phyloP scores from a whole-genome alignment of 2,113 vertebrate genomes.

The Tapirus terrestris region DNA sequence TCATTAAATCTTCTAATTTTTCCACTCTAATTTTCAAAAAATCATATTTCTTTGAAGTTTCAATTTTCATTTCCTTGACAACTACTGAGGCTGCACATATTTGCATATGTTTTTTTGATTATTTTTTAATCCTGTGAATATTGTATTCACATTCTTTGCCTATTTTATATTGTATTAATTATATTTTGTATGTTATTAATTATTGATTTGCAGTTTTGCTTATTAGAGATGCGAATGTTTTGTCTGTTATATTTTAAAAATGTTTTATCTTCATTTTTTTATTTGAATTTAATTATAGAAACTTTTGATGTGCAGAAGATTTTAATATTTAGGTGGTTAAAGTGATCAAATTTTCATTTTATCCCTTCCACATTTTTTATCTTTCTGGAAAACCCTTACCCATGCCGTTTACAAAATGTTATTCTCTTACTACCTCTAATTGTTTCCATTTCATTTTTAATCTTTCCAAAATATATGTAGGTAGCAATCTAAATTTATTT shows the following conservation, averaged over 20 bases:
- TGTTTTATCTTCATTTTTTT: not conserved
- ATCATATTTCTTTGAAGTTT: not conserved
- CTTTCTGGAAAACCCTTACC: not conserved
- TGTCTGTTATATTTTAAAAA: not conserved
- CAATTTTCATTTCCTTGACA: not conserved
- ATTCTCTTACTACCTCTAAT: not conserved
- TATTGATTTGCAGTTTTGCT: not conserved
- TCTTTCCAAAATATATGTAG: not conserved
- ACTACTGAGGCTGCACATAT: not conserved
- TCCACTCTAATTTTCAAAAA: not conserved
- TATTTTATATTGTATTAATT: not conserved
- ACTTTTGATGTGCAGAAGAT: not conserved
- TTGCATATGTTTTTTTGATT: not conserved
- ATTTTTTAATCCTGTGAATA: not conserved
- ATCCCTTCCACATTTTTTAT: not conserved
- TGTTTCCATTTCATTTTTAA: conserved; percentile 29
- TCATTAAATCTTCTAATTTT: not conserved
- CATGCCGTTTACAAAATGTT: not conserved
- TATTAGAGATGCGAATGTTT: not conserved
- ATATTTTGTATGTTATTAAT: not conserved
- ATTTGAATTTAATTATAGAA: conserved; percentile 9
- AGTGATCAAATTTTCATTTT: not conserved
- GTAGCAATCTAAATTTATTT: conserved; percentile 27
- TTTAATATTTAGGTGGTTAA: conserved; percentile 32
- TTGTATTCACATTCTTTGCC: not conserved